Evolutionary conservation across 2,888 invertebrate species (phyloP).

Genomic region (Apocheima hispidaria): DNA sequence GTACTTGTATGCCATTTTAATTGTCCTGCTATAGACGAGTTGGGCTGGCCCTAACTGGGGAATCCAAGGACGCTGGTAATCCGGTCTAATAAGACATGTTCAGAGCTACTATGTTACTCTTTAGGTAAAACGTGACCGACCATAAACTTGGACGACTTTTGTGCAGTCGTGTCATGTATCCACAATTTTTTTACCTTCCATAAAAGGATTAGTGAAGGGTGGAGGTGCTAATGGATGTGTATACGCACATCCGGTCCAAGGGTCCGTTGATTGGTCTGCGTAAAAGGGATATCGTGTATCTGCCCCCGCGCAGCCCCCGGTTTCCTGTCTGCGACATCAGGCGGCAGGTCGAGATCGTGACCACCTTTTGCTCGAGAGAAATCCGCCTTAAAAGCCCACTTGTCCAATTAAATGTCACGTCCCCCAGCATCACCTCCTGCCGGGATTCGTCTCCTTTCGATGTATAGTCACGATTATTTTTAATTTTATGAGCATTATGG

Average conservation of each 20-base stretch:
- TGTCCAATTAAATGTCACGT: conserved; percentile 61
- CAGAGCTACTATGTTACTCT: conserved; percentile 49
- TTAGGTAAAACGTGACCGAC: conserved; percentile 52
- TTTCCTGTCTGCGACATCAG: conserved; percentile 74
- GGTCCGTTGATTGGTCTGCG: conserved; percentile 84
- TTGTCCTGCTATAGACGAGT: conserved; percentile 64
- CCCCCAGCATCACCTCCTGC: conserved; percentile 53
- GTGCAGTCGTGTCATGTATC: conserved; percentile 62
- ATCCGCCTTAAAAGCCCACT: conserved; percentile 60
- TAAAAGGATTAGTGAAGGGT: conserved; percentile 81
- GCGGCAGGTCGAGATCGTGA: conserved; percentile 64
- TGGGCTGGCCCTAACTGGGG: conserved; percentile 56
- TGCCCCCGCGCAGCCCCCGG: conserved; percentile 62
- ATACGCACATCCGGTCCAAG: conserved; percentile 81
- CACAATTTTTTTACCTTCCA: conserved; percentile 63
- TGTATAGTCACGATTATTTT: conserved; percentile 56
- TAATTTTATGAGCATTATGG: conserved; percentile 29
- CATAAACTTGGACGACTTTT: conserved; percentile 55
- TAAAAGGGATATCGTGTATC: conserved; percentile 86
- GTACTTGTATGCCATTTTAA: conserved; percentile 63
- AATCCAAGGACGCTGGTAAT: conserved; percentile 70
- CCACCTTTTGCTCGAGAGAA: conserved; percentile 58
- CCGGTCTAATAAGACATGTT: conserved; percentile 68
- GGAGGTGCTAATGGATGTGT: conserved; percentile 82
- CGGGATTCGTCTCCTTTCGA: conserved; percentile 58